Base-by-base conservation (phyloP, 1,140 invertebrate species). In the Oryctes rhinoceros region DNA sequence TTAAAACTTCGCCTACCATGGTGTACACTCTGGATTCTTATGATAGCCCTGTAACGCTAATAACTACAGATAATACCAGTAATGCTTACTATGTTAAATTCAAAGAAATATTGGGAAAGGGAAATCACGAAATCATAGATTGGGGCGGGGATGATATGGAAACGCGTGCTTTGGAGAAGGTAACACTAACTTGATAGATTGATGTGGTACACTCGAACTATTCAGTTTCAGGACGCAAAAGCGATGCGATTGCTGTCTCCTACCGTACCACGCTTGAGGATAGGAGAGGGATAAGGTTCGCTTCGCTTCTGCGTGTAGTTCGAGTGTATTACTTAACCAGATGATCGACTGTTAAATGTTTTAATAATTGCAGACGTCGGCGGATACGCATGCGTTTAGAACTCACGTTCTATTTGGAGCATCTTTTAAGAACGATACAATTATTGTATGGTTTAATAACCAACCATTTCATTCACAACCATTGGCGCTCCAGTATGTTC, bases 401-500 rank as follows among this genome's bases (percentile, higher is more conserved):
- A 79, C 82, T 75, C 87, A 88, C 37, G 89, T 89, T 78, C 82
- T 91, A 37, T 86, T 89, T 2, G 91, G 89, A 1, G 90, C 88
- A 0, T 85, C 87, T 78, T 86, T 90, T 53, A 80, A 80, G 0
- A 59, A 80, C 0, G 83, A 85, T 3, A 76, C 75, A 15, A 86
- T 84, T 13, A 89, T 91, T 2, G 90, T 89, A 18, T 92, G 91
- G 91, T 91, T 92, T 82, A 92, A 92, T 78, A 92, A 92, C 84
- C 91, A 91, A 79, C 90, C 94, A 0, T 92, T 91, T 85, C 94
- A 96, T 85, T 90, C 92, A 44, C 89, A 92, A 0, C 84, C 80
- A 10, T 76, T 87, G 35, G 78, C 85, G 24, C 47, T 86, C 10
- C 81, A 81, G 20, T 80, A 85, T 11, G 67, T 83, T 5, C 65